phyloP scores from a whole-genome alignment of 2,888 invertebrate species.

The Cerceris rybyensis region DNA sequence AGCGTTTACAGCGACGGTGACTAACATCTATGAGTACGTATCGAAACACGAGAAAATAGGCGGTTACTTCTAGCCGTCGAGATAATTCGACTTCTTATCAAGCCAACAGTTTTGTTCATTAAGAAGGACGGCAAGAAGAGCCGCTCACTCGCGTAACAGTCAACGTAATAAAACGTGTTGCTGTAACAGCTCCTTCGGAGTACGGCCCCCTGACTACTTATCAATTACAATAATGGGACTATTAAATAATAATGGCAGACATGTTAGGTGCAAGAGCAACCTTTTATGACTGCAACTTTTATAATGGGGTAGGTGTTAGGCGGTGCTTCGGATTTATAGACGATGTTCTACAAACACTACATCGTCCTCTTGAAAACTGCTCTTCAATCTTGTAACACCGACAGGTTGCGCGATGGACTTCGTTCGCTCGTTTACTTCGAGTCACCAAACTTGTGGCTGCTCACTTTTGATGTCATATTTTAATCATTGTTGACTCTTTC shows the following conservation, averaged over 20 bases:
- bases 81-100: constrained; percentile 68
- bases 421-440: constrained; percentile 11
- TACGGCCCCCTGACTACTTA: constrained; percentile 55
- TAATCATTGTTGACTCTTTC: no score
- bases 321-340: constrained; percentile 62
- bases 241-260: constrained; percentile 68
- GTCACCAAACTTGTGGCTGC: neutral
- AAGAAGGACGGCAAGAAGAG: constrained; percentile 55
- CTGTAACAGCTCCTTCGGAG: constrained; percentile 41
- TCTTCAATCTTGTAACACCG: constrained; percentile 53
- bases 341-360: constrained; percentile 55
- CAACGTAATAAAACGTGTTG: constrained; percentile 65
- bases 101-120: constrained; percentile 64
- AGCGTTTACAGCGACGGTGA: constrained; percentile 39
- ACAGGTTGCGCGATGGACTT: neutral
- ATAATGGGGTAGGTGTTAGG: constrained; percentile 59
- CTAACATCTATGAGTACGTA: constrained; percentile 19
- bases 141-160: constrained; percentile 42
- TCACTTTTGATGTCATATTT: neutral
- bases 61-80: constrained; percentile 37
- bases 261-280: constrained; percentile 56
- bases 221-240: constrained; percentile 70
- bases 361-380: constrained; percentile 27
- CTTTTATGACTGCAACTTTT: constrained; percentile 60
- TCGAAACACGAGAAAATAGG: constrained; percentile 18